A percentile compares a stretch with the other conserved stretches of the same genome.
Evolutionary conservation across 1,140 invertebrate genomes (phyloP).

Genomic region (Hycleus phaleratus): DNA sequence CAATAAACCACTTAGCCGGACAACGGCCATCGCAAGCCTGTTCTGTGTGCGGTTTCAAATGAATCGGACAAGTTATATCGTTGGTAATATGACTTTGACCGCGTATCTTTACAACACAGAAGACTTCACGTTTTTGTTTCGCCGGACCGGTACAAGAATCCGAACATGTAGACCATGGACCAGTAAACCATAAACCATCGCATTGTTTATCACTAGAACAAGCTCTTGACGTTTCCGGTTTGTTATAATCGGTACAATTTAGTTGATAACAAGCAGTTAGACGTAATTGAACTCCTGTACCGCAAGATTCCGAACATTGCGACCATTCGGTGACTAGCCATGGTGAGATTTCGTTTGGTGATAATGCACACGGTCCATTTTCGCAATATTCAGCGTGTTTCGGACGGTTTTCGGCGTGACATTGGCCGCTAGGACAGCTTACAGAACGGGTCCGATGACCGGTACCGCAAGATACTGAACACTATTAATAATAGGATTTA

Average conservation of each 20-base stretch:
- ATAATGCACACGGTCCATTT: slow-evolving; percentile 39
- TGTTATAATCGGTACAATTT: slow-evolving; percentile 44
- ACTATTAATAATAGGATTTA: slow-evolving; percentile 37
- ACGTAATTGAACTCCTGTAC: slow-evolving; percentile 50
- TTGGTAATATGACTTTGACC: slow-evolving; percentile 35
- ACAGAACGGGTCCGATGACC: slow-evolving; percentile 49
- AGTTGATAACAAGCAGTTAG: slow-evolving; percentile 44
- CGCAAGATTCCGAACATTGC: slow-evolving; percentile 44
- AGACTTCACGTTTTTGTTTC: slow-evolving; percentile 40
- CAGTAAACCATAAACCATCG: slow-evolving; percentile 59
- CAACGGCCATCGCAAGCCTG: slow-evolving; percentile 47
- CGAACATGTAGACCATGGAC: slow-evolving; percentile 56
- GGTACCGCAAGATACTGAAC: slow-evolving; percentile 60
- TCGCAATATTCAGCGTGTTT: slow-evolving; percentile 48
- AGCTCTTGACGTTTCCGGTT: slow-evolving; percentile 50
- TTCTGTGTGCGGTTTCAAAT: slow-evolving; percentile 32
- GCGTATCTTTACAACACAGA: slow-evolving; percentile 43
- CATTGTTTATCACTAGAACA: slow-evolving; percentile 57
- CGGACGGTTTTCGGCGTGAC: slow-evolving; percentile 36
- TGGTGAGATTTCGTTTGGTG: slow-evolving; percentile 11
- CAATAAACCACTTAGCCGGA: slow-evolving; percentile 50
- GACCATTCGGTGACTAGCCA: slow-evolving; percentile 47
- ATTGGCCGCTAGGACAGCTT: slow-evolving; percentile 32
- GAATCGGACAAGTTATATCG: slow-evolving; percentile 35
- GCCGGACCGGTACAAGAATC: slow-evolving; percentile 32